Evolutionary conservation across 1,140 invertebrate species (phyloP).

Genomic region (Pomacea maculata): DNA sequence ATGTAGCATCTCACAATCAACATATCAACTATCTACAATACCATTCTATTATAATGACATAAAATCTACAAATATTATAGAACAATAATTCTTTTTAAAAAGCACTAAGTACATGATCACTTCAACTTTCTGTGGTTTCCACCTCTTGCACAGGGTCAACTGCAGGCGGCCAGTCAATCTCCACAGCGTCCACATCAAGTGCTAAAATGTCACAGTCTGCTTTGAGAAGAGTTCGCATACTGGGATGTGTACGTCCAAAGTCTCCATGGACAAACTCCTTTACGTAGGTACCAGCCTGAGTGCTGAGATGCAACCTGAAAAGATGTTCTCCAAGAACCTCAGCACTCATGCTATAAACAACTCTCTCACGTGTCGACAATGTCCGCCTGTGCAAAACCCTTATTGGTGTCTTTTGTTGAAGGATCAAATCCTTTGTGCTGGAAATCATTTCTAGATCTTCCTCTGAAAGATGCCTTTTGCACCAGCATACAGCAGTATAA

Average conservation of each 20-base stretch:
- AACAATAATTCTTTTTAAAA: too few relatives aligned
- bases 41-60: too few relatives aligned
- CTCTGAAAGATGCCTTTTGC: slow-evolving; percentile 30
- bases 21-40: too few relatives aligned
- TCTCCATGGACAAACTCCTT: slow-evolving; percentile 98
- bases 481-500: slow-evolving; percentile 57
- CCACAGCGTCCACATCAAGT: slow-evolving; percentile 72
- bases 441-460: slow-evolving; percentile 34
- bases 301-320: slow-evolving; percentile 75
- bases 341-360: slow-evolving; percentile 45
- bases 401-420: slow-evolving; percentile 59
- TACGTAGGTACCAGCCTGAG: slow-evolving; percentile 94
- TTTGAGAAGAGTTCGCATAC: slow-evolving; percentile 70
- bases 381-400: slow-evolving; percentile 58
- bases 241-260: slow-evolving; percentile 86
- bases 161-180: slow-evolving; percentile 48
- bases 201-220: slow-evolving; percentile 75
- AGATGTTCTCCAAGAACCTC: slow-evolving; percentile 40
- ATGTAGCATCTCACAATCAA: too few relatives aligned
- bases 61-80: too few relatives aligned
- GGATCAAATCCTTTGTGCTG: slow-evolving; percentile 62
- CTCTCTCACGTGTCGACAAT: slow-evolving; percentile 48
- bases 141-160: slow-evolving; percentile 19
- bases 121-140: background rate
- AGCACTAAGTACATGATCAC: too few relatives aligned